These are phyloP conservation scores for Drosophila pseudotalamancana DNA, from an alignment of 2,888 invertebrate genomes.

Conservation along the genomic window DNA sequence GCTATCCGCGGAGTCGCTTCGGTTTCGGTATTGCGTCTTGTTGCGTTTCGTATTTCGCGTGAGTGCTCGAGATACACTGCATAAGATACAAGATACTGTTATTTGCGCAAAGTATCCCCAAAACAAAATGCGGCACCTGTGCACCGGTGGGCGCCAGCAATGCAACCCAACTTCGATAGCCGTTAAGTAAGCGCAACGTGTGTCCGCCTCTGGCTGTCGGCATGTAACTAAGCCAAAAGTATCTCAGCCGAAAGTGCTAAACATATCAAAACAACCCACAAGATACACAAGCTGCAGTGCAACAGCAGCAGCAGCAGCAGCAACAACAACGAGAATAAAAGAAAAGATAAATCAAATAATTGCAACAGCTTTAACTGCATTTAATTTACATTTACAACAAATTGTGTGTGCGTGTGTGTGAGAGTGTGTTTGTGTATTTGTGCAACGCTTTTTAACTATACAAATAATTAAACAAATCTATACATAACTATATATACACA, in stretches of 20 bases:
- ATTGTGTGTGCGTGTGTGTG: constrained; percentile 11
- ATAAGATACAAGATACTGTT: constrained; percentile 26
- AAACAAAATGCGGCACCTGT: constrained; percentile 68
- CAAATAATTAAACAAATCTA: neutral
- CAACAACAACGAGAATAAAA: constrained; percentile 17
- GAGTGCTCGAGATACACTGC: constrained; percentile 18
- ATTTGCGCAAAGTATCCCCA: constrained; percentile 31
- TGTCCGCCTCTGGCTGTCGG: constrained; percentile 19
- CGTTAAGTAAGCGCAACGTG: constrained; percentile 22
- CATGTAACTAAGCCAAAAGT: constrained; percentile 42
- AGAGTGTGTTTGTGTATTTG: constrained; percentile 24
- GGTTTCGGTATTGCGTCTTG: constrained; percentile 25
- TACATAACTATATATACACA: constrained; percentile 16
- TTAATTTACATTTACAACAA: constrained; percentile 44
- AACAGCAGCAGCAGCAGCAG: constrained; percentile 14
- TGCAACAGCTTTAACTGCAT: constrained; percentile 50
- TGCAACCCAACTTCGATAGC: constrained; percentile 38
- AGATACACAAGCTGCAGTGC: constrained; percentile 36
- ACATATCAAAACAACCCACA: constrained; percentile 52
- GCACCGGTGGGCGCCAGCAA: constrained; percentile 50
- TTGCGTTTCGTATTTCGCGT: constrained; percentile 27
- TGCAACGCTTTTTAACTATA: constrained; percentile 42
- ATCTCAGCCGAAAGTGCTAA: constrained; percentile 47
- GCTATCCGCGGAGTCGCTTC: constrained; percentile 29
- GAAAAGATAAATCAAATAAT: constrained; percentile 5